These are phyloP conservation scores for Platynereis dumerilii DNA, from an alignment of 2,888 invertebrate species.

Conservation along the genomic window DNA sequence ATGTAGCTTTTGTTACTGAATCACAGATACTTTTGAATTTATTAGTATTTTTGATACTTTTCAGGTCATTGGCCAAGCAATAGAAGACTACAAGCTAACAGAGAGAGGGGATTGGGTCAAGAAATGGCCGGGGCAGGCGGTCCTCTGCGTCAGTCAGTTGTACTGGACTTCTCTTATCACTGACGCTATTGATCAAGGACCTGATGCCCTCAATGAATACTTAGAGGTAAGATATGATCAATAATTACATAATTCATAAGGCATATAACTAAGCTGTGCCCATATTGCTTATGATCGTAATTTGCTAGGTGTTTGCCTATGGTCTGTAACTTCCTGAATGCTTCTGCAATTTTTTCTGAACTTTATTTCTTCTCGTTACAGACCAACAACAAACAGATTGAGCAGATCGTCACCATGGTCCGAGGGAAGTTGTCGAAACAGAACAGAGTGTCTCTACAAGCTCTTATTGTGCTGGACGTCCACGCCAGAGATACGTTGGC, in stretches of 20 bases:
- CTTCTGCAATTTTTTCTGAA: no score
- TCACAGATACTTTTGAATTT: no score
- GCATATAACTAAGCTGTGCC: no score
- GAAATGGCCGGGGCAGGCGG: slow-evolving; percentile 66
- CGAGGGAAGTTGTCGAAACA: slow-evolving; percentile 65
- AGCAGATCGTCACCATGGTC: slow-evolving; percentile 78
- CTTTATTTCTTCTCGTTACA: no score
- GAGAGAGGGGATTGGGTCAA: slow-evolving; percentile 63
- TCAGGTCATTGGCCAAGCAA: slow-evolving; percentile 70
- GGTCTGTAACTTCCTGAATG: no score
- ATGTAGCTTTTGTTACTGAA: no score
- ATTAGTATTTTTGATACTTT: no score
- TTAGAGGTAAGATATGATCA: slow-evolving; percentile 74
- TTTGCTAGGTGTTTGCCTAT: no score
- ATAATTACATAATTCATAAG: no score
- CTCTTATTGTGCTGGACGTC: slow-evolving; percentile 77
- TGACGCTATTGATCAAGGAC: slow-evolving; percentile 53
- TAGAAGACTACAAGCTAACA: slow-evolving; percentile 74
- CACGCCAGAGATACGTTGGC: slow-evolving; percentile 64
- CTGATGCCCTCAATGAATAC: slow-evolving; percentile 69
- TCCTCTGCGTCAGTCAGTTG: slow-evolving; percentile 51
- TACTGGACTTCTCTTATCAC: slow-evolving; percentile 60
- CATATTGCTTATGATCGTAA: no score
- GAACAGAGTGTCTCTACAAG: slow-evolving; percentile 63
- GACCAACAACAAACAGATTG: slow-evolving; percentile 28